A percentile compares a stretch with the other conserved stretches of the same genome.
These are phyloP conservation scores for Macropodus opercularis DNA, from an alignment of 2,797 vertebrate species.

Conservation along the genomic window DNA sequence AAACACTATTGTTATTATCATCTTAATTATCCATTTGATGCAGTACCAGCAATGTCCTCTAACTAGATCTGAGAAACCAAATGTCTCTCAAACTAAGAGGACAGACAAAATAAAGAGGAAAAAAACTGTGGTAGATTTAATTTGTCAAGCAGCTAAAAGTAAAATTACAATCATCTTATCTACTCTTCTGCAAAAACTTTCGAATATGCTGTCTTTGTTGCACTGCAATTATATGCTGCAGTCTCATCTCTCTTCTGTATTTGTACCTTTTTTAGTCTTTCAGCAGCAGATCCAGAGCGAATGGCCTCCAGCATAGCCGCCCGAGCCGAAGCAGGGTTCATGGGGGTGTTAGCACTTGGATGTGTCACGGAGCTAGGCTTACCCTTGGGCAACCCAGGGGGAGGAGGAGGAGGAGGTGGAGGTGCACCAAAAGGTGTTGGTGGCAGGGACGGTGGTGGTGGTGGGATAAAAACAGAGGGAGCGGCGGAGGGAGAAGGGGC, in stretches of 20 bases:
- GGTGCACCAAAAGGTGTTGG: conserved; percentile 34
- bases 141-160: conserved; percentile 6
- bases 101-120: too few relatives aligned
- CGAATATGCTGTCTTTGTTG: background rate
- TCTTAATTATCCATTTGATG: too few relatives aligned
- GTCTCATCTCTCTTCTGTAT: background rate
- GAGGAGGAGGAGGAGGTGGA: conserved; percentile 48
- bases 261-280: conserved; percentile 89
- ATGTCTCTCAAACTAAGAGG: conserved; percentile 28
- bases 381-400: conserved; percentile 48
- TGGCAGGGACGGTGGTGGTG: conserved; percentile 36
- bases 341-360: conserved; percentile 43
- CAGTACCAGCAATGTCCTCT: too few relatives aligned
- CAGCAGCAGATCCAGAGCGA: conserved; percentile 90
- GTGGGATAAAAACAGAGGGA: conserved; percentile 40
- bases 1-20: too few relatives aligned
- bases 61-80: conserved; percentile 39
- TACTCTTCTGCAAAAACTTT: background rate
- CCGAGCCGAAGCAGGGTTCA: conserved; percentile 74
- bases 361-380: conserved; percentile 44
- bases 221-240: background rate
- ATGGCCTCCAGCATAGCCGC: conserved; percentile 93
- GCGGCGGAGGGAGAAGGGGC: conserved; percentile 31
- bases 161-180: conserved; percentile 1
- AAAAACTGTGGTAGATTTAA: too few relatives aligned